Evolutionary conservation across 2,888 invertebrate species (phyloP), one percentile per base, ranked within the genome.

Genomic region (Oscheius sp.): DNA sequence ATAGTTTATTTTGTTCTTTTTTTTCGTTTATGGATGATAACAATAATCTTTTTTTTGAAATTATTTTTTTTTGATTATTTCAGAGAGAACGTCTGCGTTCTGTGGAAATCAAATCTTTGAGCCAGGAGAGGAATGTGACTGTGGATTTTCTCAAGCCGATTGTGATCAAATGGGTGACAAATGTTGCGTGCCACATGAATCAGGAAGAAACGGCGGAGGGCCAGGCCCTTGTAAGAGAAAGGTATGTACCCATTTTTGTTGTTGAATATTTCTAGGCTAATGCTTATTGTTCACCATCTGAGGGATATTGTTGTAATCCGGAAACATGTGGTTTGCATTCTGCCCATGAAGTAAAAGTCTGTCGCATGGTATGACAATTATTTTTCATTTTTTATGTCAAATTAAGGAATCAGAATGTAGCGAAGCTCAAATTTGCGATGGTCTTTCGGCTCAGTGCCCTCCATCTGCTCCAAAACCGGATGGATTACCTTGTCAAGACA

Each of bases 41-140:
- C 35, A n/a, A n/a, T 73, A 12, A 12, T 13, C 45, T 45, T 9
- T 45, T 45, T 13, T 45, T 12, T 45, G 18, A n/a, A 16, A 7
- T 70, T 72, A n/a, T 16, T 53, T 13, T 41, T 46, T 1, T 29
- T 23, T 69, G 43, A 12, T 76, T 88, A 89, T 2, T 45, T 45
- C 90, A 94, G 96, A 95, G 89, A 94, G 95, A 21, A 94, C 95
- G 89, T 93, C 93, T 72, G 95, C 98, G 35, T 99, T 98, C 92
- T 99, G 99, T 90, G 99, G 99, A 71, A 99, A 99, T 90, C 96
- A 96, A 90, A 96, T 99, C 86, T 95, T 96, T 0, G 99, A 99
- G 89, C 94, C 93, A 29, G 96, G 95, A 61, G 99, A 99, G 90
- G 95, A 98, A 90, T 99, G 99, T 89, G 99, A 99, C 89, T 99